Base-by-base conservation (phyloP, 1,140 invertebrate species). In the Periplaneta americana region DNA sequence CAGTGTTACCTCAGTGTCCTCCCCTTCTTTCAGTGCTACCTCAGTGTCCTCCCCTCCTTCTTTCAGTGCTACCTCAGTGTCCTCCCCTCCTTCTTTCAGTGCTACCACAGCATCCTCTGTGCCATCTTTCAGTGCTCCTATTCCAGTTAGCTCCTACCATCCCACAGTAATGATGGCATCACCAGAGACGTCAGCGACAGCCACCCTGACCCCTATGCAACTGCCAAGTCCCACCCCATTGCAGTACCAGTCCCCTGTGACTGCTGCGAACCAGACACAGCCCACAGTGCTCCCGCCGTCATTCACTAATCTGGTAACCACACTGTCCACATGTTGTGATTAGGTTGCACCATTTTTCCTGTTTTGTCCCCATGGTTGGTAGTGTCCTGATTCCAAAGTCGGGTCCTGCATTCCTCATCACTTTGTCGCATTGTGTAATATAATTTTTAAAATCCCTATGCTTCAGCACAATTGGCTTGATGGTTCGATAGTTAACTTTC, bases 301-400 rank as follows among this genome's bases (percentile, higher is more conserved):
- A 13, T 82, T 82, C 31, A 79, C 75, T n/a, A 77, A 79, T 74
- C n/a, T 82, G 76, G 81, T 82, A 82, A 78, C 5, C 18, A 74
- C 8, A 8, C 31, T 36, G 75, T 77, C 75, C 32, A 28, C 35
- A 77, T 22, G 31, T 77, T 37, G 28, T 66, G 48, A 17, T 17
- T 33, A 75, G 31, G 79, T 34, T 83, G 34, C 74, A 34, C 75
- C 79, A 3, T 35, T 81, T 37, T 39, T 32, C 31, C 39, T 82
- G 22, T 81, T 36, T 81, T n/a, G n/a, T n/a, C n/a, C n/a, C n/a
- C n/a, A n/a, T n/a, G n/a, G n/a, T n/a, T n/a, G n/a, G n/a, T n/a
- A n/a, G n/a, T n/a, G n/a, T n/a, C n/a, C n/a, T n/a, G n/a, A n/a
- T n/a, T n/a, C n/a, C n/a, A n/a, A n/a, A n/a, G n/a, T n/a, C n/a